Evolutionary conservation across 1,140 invertebrate genomes (phyloP), one percentile per base, ranked within the genome.

Genomic region (Cataglyphis hispanica): DNA sequence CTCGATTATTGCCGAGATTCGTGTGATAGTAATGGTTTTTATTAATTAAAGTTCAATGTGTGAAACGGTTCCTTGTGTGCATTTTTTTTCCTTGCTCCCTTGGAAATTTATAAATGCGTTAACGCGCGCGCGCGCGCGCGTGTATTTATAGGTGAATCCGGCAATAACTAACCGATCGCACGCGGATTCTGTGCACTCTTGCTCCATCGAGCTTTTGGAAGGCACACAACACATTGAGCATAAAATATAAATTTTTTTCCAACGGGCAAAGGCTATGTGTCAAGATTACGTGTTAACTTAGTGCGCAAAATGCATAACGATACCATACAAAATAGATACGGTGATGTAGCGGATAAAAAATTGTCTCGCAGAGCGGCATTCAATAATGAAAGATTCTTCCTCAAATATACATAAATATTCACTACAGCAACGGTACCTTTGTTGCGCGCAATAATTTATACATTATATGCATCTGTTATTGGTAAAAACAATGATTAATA

Each of bases 1-100:
- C 11, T 16, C 37, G 31, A 53, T 63, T 74, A 87, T 64, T 70
- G 43, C 56, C 34, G 7, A 25, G 43, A 10, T 19, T 40, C 22
- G 31, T 56, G 40, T 56, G 58, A 16, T 78, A 60, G 69, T 72
- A 72, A 72, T 83, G 56, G 53, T 56, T 13, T 31, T 83, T 67
- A 83, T 83, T 83, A 83, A 83, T 83, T 83, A 72, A 74, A 61
- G 10, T 67, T 83, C 53, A 83, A 83, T 83, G n/a, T n/a, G n/a
- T n/a, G 70, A 83, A 83, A 83, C 67, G 78, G 22, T 31, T 40
- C 34, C 34, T 3, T 2, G 31, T 31, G n/a, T 25, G 67, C 13
- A 72, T 60, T 50, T 50, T 50, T 50, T 50, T 50, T 74, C 67
- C 66, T 37, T 11, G 64, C 8, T 70, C 67, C 22, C 37, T 25